These are phyloP conservation scores for Melinaea marsaeus DNA, from an alignment of 2,888 invertebrate species.

Conservation along the genomic window DNA sequence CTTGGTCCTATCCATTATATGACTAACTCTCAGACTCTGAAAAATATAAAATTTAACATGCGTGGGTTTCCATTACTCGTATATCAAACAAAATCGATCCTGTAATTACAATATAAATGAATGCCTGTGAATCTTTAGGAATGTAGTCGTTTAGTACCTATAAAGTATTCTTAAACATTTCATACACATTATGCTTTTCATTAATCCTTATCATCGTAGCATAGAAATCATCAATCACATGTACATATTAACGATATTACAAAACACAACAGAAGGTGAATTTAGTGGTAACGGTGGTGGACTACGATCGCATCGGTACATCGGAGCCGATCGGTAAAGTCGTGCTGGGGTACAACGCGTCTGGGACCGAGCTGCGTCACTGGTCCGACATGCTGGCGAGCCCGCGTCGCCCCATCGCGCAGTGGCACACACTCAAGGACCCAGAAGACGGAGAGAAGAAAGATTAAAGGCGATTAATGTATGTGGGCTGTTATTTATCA, in stretches of 20 bases:
- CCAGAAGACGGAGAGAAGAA: slow-evolving; percentile 95
- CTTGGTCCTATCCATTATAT: no score
- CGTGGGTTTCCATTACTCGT: no score
- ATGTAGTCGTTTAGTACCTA: no score
- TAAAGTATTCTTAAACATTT: background rate
- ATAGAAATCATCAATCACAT: slow-evolving; percentile 2
- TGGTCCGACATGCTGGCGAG: slow-evolving; percentile 99
- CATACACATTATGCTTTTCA: background rate
- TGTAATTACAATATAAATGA: no score
- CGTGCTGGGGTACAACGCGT: slow-evolving; percentile 97
- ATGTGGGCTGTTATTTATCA: slow-evolving; percentile 10
- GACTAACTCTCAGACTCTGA: no score
- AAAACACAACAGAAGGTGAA: slow-evolving; percentile 93
- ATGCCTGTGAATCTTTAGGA: no score
- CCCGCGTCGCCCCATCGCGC: slow-evolving; percentile 98
- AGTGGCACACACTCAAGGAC: slow-evolving; percentile 99
- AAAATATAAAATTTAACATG: no score
- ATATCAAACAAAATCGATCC: no score
- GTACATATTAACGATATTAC: slow-evolving; percentile 12
- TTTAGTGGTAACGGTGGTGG: slow-evolving; percentile 98
- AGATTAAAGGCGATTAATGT: slow-evolving; percentile 77
- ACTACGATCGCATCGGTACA: slow-evolving; percentile 99
- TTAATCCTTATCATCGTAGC: background rate
- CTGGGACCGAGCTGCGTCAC: slow-evolving; percentile 98
- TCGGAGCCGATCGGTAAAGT: slow-evolving; percentile 99